phyloP scores from a whole-genome alignment of 2,113 vertebrate genomes.

The Pollachius pollachius region DNA sequence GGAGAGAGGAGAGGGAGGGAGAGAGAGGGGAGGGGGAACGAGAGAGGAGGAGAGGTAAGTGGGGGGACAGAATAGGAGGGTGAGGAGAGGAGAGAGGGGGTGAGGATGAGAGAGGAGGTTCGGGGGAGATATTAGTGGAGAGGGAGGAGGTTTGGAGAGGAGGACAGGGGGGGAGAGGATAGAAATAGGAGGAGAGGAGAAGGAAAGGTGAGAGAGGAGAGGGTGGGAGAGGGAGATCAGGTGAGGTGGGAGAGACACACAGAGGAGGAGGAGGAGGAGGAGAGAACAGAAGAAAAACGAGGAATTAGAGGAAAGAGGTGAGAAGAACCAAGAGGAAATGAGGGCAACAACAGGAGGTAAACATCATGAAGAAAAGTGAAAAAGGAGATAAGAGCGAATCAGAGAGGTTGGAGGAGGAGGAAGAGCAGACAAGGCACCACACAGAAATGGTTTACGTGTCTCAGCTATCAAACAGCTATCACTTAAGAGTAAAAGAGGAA shows the following conservation, averaged over 20 bases:
- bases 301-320: no score
- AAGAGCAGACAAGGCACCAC: no score
- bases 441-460: no score
- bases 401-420: no score
- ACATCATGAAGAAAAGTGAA: neutral
- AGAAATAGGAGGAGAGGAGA: constrained; percentile 29
- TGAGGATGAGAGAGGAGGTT: no score
- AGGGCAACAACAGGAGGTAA: no score
- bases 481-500: no score
- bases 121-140: no score
- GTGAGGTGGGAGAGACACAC: neutral
- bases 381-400: neutral
- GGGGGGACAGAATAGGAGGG: neutral
- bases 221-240: neutral
- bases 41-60: constrained; percentile 36
- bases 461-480: no score
- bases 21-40: neutral
- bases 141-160: constrained; percentile 17
- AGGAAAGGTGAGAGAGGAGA: constrained; percentile 24
- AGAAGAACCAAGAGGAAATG: no score
- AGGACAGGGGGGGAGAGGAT: neutral
- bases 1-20: neutral
- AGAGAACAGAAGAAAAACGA: no score
- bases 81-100: no score
- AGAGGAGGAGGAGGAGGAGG: neutral